Evolutionary conservation across 2,797 vertebrate genomes (phyloP), one percentile per base, ranked within the genome.

Genomic region (Avahi laniger): DNA sequence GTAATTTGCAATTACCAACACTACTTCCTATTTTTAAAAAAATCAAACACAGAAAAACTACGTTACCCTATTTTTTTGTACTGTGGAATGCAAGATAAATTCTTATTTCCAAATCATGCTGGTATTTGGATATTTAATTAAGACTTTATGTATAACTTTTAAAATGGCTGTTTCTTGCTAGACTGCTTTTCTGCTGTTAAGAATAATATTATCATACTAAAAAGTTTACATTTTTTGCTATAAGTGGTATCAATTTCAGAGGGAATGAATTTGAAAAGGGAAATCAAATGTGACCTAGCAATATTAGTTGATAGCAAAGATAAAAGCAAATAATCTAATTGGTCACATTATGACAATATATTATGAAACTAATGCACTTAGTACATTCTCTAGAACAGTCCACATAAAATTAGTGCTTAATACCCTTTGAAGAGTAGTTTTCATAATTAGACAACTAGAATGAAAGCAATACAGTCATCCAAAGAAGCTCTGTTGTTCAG

Each of bases 281-380:
- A 93, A 89, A 50, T 86, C 35, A 97, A 94, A 91, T 93, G 65
- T 89, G 50, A 96, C n/a, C 69, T 80, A 96, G 18, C 18, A 93
- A 50, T 83, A 93, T 82, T 94, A 82, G 38, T 59, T 90, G n/a
- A 92, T 67, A 92, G 28, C n/a, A 85, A 95, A 79, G 15, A 75
- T 76, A 93, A 90, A 88, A 76, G 24, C 11, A 89, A 92, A 92
- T 41, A 89, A 78, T 73, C 24, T 54, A 84, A 57, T 33, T 73
- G 69, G 67, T 89, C 67, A 95, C 33, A 90, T 52, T 81, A 84
- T 87, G 35, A 54, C 18, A 95, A 88, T 79, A 91, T 96, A 94
- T 79, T 97, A 94, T 75, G 26, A 94, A 93, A 87, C 18, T 46
- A 94, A 93, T 61, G 18, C 4, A 75, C 30, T 78, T 79, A 81